These are phyloP conservation scores for Anodontia alba DNA, from an alignment of 2,888 invertebrate species.

Conservation along the genomic window DNA sequence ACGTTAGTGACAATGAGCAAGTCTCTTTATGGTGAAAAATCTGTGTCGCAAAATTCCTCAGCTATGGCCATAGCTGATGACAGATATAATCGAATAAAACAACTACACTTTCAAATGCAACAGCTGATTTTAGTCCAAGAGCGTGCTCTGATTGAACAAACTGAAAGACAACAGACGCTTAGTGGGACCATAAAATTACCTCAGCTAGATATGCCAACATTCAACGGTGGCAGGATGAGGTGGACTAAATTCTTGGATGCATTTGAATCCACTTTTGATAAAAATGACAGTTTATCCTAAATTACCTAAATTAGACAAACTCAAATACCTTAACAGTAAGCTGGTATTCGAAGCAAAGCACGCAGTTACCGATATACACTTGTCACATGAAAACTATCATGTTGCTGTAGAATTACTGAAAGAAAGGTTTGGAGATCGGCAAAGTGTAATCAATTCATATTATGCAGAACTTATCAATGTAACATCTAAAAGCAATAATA, in stretches of 20 bases:
- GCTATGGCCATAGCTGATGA: not conserved
- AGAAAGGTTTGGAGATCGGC: not conserved
- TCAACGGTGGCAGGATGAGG: not conserved
- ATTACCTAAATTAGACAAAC: not conserved
- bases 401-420: not conserved
- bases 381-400: not conserved
- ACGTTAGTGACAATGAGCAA: not conserved
- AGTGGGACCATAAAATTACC: not conserved
- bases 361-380: not conserved
- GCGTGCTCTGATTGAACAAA: no score
- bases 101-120: not conserved
- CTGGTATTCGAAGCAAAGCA: not conserved
- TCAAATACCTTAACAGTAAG: not conserved
- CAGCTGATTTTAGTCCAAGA: not conserved
- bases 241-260: not conserved
- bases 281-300: not conserved
- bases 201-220: not conserved
- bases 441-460: not conserved
- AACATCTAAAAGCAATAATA: not conserved
- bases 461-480: not conserved
- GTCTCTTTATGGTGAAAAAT: not conserved
- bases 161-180: no score
- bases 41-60: not conserved
- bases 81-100: not conserved
- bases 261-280: not conserved